Percentiles rank a stretch among this genome's conserved stretches.
These are phyloP conservation scores for Dipodomys merriami DNA, from an alignment of 2,113 vertebrate species.

Conservation along the genomic window DNA sequence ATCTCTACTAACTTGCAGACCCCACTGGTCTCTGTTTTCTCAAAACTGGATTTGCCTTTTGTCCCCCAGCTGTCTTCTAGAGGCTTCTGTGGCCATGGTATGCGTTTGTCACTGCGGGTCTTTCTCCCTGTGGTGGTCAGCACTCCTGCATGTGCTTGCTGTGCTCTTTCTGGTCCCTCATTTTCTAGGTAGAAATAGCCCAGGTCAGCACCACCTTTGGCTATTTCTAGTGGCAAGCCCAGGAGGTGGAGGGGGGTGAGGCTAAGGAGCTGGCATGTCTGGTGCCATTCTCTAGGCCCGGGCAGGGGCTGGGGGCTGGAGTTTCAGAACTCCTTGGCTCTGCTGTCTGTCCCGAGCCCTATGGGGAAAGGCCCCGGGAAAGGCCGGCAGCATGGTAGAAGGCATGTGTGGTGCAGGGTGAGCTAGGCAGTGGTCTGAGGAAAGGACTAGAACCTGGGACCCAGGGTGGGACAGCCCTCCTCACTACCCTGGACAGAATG, in stretches of 20 bases:
- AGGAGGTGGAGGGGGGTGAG: slow-evolving; percentile 30
- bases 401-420: neutral
- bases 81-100: no score
- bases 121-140: neutral
- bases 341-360: neutral
- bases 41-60: no score
- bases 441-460: neutral
- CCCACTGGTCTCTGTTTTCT: no score
- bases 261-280: slow-evolving; percentile 39
- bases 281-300: neutral
- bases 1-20: no score
- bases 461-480: neutral
- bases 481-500: no score
- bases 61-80: no score
- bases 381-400: neutral
- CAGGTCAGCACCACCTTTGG: neutral
- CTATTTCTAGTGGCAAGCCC: slow-evolving; percentile 61
- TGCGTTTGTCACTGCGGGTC: neutral
- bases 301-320: neutral
- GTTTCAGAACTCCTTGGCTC: no score
- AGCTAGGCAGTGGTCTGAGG: neutral
- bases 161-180: slow-evolving; percentile 40
- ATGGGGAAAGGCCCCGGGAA: neutral
- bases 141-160: neutral
- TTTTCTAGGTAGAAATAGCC: slow-evolving; percentile 75